phyloP scores from a whole-genome alignment of 2,113 vertebrate genomes.

The Halcyon malimbica region DNA sequence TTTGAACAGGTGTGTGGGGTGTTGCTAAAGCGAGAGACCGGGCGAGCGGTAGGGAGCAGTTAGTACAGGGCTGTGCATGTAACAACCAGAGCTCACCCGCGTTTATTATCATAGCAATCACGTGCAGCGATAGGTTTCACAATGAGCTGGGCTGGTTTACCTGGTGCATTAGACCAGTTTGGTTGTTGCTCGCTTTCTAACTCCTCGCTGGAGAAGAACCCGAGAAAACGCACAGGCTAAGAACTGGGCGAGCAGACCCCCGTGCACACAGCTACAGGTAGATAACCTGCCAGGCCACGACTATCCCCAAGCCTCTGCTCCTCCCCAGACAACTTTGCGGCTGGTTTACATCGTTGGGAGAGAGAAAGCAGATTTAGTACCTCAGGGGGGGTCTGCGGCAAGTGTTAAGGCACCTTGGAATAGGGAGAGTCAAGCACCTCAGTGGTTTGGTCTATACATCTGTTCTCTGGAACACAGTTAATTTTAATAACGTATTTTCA shows the following conservation, averaged over 20 bases:
- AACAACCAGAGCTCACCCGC: constrained; percentile 17
- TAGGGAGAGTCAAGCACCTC: not conserved
- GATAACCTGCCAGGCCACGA: not conserved
- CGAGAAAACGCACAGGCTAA: rapidly evolving
- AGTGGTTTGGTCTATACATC: not conserved
- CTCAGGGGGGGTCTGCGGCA: not conserved
- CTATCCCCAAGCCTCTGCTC: not conserved
- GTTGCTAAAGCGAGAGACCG: constrained; percentile 70
- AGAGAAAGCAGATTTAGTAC: not conserved
- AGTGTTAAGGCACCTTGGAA: not conserved
- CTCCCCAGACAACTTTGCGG: not conserved
- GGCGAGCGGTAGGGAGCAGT: constrained; percentile 62
- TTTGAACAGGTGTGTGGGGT: constrained; percentile 87
- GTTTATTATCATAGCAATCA: constrained; percentile 24
- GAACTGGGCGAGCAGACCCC: not conserved
- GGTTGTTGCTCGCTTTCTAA: not conserved
- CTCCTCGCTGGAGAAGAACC: not conserved
- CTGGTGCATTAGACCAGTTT: not conserved
- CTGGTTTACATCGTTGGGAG: not conserved
- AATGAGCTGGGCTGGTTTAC: constrained; percentile 39
- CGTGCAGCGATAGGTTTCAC: constrained; percentile 30
- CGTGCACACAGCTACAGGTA: not conserved
- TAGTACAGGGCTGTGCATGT: constrained; percentile 55
- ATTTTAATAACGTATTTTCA: constrained; percentile 22
- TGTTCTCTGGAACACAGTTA: not conserved